These are phyloP conservation scores for Acanthosepion esculentum DNA, from an alignment of 2,888 invertebrate genomes.

Conservation along the genomic window DNA sequence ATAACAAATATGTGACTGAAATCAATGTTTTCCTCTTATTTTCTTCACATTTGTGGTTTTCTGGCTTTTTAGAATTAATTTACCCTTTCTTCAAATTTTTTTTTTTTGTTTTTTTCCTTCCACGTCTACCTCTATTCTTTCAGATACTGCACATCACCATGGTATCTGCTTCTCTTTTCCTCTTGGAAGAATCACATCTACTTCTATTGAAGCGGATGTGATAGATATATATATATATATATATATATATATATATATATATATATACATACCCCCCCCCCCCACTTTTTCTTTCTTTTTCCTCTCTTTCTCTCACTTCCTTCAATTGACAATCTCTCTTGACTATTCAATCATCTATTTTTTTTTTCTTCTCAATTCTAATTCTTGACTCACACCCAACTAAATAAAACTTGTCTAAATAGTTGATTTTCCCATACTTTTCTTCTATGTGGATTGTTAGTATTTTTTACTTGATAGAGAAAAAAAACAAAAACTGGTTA, in stretches of 20 bases:
- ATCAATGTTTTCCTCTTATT: not conserved
- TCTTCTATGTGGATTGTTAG: not conserved
- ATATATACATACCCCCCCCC: too few species aligned
- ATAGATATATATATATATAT: too few species aligned
- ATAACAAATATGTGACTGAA: constrained; percentile 5
- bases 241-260: not conserved
- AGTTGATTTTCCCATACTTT: not conserved
- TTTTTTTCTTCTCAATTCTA: not conserved
- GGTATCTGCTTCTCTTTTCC: not conserved
- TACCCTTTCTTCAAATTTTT: not conserved
- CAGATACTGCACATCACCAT: not conserved
- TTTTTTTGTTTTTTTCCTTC: not conserved
- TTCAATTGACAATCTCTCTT: too few species aligned
- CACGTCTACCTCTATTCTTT: not conserved
- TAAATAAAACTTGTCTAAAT: too few species aligned
- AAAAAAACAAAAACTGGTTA: not conserved
- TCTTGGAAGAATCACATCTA: not conserved
- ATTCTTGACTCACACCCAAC: too few species aligned
- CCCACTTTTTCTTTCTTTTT: too few species aligned
- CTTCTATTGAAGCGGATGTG: not conserved
- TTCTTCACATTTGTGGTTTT: not conserved
- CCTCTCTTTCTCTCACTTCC: not conserved
- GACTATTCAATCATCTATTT: not conserved
- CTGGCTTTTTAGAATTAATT: not conserved
- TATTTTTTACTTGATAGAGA: not conserved